Evolutionary conservation across 2,888 invertebrate species (phyloP), one percentile per base, ranked within the genome.

Genomic region (Clepsis dumicolana): DNA sequence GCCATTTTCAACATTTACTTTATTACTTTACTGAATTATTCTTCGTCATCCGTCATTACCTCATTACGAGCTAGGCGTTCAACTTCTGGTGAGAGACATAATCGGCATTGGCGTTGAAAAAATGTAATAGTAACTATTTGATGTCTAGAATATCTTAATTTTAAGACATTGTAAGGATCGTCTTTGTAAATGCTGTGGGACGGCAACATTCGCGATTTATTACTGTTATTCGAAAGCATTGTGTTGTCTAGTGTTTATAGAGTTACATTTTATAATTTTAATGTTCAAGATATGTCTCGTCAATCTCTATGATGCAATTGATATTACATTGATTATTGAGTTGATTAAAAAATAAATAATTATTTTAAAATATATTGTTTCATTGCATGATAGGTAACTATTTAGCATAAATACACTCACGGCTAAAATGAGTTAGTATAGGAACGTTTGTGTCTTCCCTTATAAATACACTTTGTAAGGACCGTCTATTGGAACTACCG

Each of bases 301-400:
- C 48, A 21, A 21, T 48, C n/a, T 41, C 41, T 16, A 41, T 4
- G 41, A 41, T 41, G 1, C n/a, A 56, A 64, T 16, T 60, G 10
- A 35, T 48, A 60, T 21, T 44, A 16, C 25, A 64, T 29, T 48
- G 1, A 16, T 48, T 24, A 48, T 12, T 24, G 24, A 16, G 25
- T 10, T 27, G 27, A 65, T 65, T 29, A 29, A 56, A 65, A 65
- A 65, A 29, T 24, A 59, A 65, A 57, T n/a, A 35, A 50, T 16
- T 64, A 52, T 65, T 65, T 65, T 65, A 41, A 52, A 38, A 21
- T 29, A 24, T 16, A 4, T 21, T 0, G 21, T 59, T 65, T 65
- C 41, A 41, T 60, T 65, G 27, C 10, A 64, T 32, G 4, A n/a
- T 41, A 5, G 29, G 12, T 16, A 16, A 0, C 3, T 18, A 14